Evolutionary conservation across 2,113 vertebrate genomes (phyloP).

Genomic region (Stegostoma tigrinum): DNA sequence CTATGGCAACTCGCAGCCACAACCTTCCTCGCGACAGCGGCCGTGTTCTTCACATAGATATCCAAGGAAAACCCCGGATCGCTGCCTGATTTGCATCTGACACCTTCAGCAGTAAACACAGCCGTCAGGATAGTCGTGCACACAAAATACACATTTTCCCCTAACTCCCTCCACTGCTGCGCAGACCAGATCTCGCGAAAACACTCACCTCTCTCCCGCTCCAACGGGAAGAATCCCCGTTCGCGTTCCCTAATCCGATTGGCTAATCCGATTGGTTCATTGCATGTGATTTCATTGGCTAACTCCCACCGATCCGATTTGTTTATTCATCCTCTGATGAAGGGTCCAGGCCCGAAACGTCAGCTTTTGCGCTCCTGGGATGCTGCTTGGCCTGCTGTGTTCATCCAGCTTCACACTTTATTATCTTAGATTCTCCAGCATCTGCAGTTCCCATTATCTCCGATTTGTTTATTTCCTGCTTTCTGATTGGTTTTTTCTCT

Average conservation of each 20-base stretch:
- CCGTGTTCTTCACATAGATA: not conserved
- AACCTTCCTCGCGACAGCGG: too few relatives aligned
- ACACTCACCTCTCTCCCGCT: not conserved
- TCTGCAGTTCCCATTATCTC: too few relatives aligned
- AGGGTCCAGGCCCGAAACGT: too few relatives aligned
- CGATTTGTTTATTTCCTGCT: not conserved
- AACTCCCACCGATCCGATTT: not conserved
- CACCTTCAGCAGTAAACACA: not conserved
- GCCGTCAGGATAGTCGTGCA: not conserved
- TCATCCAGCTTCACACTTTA: too few relatives aligned
- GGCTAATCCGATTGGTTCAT: not conserved
- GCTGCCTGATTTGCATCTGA: not conserved
- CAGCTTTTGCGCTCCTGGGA: too few relatives aligned
- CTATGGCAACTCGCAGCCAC: slow-evolving; percentile 9
- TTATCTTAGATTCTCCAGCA: too few relatives aligned
- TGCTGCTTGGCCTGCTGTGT: too few relatives aligned
- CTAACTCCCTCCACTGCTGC: not conserved
- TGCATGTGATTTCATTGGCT: too few relatives aligned
- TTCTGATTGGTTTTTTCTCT: too few relatives aligned
- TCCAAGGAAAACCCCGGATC: too few relatives aligned
- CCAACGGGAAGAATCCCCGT: not conserved
- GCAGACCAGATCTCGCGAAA: not conserved
- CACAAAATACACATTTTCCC: not conserved
- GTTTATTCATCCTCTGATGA: too few relatives aligned
- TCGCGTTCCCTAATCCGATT: too few relatives aligned